Conservation (phyloP, 2,113 vertebrate species). For the Poeciliopsis prolifica region DNA sequence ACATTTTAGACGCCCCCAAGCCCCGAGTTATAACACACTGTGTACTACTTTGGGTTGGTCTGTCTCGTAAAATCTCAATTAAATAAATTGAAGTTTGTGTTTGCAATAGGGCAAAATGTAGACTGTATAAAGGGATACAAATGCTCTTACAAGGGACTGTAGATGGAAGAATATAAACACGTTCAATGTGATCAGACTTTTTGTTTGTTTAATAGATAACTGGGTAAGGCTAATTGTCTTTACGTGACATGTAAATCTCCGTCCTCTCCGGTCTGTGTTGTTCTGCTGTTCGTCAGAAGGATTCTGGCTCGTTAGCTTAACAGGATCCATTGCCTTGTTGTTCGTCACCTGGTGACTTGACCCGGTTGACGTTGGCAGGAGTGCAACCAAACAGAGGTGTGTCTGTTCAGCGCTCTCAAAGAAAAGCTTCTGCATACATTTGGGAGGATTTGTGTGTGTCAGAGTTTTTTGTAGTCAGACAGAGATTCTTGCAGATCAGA, state of each 20-base stretch:
- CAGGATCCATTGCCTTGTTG: conserved; percentile 9
- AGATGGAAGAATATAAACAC: background rate
- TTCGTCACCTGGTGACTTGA: conserved; percentile 20
- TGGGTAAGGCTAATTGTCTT: background rate
- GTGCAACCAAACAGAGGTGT: conserved; percentile 47
- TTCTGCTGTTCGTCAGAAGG: background rate
- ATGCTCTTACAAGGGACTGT: background rate
- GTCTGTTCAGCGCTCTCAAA: conserved; percentile 42
- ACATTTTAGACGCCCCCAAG: too few species aligned
- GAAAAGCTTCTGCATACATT: conserved; percentile 46
- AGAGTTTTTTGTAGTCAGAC: background rate
- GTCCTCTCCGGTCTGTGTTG: background rate
- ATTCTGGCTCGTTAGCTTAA: background rate
- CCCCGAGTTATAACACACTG: too few species aligned
- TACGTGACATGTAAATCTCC: background rate
- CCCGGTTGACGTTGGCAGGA: conserved; percentile 1
- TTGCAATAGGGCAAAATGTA: background rate
- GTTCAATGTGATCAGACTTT: background rate
- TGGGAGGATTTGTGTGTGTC: conserved; percentile 31
- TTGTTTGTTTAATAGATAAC: background rate
- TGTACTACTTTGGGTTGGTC: too few species aligned
- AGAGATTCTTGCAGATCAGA: background rate
- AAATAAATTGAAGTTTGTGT: background rate
- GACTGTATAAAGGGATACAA: background rate
- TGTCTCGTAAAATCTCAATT: background rate